Percentiles rank a stretch among this genome's conserved stretches.
phyloP scores from a whole-genome alignment of 2,888 invertebrate species.

The Cremastinae sp. region DNA sequence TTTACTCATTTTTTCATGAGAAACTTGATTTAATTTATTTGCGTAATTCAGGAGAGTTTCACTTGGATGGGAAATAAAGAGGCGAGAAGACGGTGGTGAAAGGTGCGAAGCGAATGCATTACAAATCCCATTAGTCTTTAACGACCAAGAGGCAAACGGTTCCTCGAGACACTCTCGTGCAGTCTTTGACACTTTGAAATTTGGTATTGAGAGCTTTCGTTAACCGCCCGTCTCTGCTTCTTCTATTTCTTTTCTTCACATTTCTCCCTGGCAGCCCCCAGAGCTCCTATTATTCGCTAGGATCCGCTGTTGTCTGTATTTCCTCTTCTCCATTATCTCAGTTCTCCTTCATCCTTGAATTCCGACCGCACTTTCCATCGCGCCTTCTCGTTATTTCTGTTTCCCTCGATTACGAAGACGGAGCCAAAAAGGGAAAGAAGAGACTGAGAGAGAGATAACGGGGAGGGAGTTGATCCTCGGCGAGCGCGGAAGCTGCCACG shows the following conservation, averaged over 20 bases:
- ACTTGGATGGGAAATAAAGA: not conserved
- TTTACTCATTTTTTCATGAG: no score
- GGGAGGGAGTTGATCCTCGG: no score
- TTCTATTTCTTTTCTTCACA: not conserved
- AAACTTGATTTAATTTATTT: no score
- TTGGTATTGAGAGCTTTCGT: constrained; percentile 14
- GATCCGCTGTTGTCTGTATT: constrained; percentile 20
- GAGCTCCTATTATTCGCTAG: constrained; percentile 11
- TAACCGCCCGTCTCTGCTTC: not conserved
- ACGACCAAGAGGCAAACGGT: constrained; percentile 5
- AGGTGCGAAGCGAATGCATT: not conserved
- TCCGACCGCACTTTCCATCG: constrained; percentile 8
- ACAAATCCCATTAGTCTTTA: not conserved
- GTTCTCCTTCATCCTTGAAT: constrained; percentile 22
- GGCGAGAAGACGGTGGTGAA: not conserved
- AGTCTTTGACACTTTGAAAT: constrained; percentile 3
- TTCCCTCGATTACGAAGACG: constrained; percentile 8
- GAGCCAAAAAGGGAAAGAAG: constrained; percentile 5
- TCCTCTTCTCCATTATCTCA: constrained; percentile 5
- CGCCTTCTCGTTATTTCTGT: constrained; percentile 5
- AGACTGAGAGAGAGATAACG: no score
- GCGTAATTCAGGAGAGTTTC: no score
- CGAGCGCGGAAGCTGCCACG: constrained; percentile 49
- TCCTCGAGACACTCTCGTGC: not conserved
- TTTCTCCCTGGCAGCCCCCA: not conserved